These are phyloP conservation scores for Meloe dianella DNA, from an alignment of 2,888 invertebrate genomes.

Conservation along the genomic window DNA sequence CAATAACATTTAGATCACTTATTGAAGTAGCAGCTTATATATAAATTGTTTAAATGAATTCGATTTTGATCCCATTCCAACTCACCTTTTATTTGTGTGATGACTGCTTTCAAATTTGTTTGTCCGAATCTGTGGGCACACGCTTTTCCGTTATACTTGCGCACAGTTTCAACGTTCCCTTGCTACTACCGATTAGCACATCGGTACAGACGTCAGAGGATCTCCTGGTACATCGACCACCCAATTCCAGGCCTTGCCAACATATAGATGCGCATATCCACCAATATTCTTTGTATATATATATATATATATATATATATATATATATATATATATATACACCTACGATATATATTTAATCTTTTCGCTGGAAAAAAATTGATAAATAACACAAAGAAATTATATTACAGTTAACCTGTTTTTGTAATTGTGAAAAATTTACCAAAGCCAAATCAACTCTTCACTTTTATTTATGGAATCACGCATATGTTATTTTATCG, in stretches of 20 bases:
- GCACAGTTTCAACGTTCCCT: neutral
- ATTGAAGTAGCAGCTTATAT: too few species aligned
- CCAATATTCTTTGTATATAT: neutral
- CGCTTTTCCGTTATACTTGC: neutral
- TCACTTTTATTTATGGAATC: neutral
- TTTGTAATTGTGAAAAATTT: neutral
- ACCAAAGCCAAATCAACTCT: neutral
- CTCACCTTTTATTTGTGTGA: neutral
- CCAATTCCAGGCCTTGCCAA: neutral
- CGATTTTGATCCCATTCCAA: neutral
- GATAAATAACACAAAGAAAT: too few species aligned
- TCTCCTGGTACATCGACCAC: neutral
- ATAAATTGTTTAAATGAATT: too few species aligned
- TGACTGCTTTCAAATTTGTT: neutral
- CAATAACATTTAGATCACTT: neutral
- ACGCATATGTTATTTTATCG: conserved; percentile 1
- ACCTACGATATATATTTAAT: too few species aligned
- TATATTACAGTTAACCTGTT: too few species aligned
- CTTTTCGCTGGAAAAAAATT: too few species aligned
- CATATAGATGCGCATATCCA: neutral
- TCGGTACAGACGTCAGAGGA: neutral
- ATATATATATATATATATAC: too few species aligned
- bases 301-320: too few species aligned
- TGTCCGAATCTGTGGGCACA: neutral
- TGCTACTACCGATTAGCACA: neutral